These are phyloP conservation scores for Heptranchias perlo DNA, from an alignment of 2,113 vertebrate genomes.

Conservation along the genomic window DNA sequence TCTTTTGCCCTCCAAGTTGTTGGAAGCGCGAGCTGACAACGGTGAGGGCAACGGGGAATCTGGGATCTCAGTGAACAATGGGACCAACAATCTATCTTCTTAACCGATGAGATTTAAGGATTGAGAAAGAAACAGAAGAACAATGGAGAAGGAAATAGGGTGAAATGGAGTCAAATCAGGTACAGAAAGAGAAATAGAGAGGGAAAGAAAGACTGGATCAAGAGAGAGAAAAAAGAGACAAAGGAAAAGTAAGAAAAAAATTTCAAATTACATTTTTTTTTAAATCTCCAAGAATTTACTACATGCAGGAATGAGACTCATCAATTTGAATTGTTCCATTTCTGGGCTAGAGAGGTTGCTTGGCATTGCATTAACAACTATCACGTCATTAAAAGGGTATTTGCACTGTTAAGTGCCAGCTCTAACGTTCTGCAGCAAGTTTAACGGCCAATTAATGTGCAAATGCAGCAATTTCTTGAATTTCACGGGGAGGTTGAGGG, in stretches of 20 bases:
- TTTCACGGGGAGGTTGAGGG: background rate
- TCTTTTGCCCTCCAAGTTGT: background rate
- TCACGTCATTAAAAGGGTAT: background rate
- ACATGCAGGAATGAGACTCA: background rate
- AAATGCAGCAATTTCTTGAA: background rate
- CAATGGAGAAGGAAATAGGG: too few species aligned
- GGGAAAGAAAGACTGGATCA: background rate
- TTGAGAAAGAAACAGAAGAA: background rate
- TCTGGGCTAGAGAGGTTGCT: background rate
- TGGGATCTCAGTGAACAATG: background rate
- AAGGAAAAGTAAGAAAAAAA: background rate
- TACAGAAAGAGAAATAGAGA: background rate
- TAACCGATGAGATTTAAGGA: background rate
- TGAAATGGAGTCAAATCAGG: background rate
- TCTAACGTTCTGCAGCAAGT: background rate
- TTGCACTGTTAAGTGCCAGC: background rate
- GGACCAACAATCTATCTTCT: background rate
- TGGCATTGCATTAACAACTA: background rate
- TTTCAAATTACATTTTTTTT: background rate
- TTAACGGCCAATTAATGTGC: background rate
- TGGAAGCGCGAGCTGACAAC: background rate
- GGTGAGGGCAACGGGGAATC: too few species aligned
- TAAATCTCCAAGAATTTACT: background rate
- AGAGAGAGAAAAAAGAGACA: background rate
- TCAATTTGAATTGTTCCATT: background rate